Percentiles rank a stretch among this genome's conserved stretches.
These are phyloP conservation scores for Drosophila kuntzei DNA, from an alignment of 2,888 invertebrate species.

Conservation along the genomic window DNA sequence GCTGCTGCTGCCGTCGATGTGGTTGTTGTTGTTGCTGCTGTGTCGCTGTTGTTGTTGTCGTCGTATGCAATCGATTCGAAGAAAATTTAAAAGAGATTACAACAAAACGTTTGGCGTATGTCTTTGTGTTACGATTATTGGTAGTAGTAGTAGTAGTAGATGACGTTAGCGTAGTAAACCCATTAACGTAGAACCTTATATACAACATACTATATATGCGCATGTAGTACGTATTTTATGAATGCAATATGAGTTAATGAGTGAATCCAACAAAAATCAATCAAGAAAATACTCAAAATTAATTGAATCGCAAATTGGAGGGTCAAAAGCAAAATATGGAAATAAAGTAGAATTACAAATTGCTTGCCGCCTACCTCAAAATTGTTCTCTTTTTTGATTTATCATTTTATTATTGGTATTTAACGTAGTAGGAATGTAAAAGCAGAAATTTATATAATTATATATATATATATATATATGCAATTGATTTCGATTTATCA, in stretches of 20 bases:
- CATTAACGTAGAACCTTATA: constrained; percentile 22
- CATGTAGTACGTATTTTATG: neutral
- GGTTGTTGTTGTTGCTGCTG: constrained; percentile 50
- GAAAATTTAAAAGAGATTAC: constrained; percentile 74
- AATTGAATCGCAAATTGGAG: constrained; percentile 15
- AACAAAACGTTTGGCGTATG: constrained; percentile 53
- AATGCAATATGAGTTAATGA: constrained; percentile 8
- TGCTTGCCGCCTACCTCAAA: constrained; percentile 71
- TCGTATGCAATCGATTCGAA: constrained; percentile 75
- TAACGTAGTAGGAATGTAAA: constrained; percentile 73
- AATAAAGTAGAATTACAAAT: constrained; percentile 48
- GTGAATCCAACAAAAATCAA: constrained; percentile 2
- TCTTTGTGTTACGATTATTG: constrained; percentile 16
- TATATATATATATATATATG: constrained; percentile 56
- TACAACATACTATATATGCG: constrained; percentile 4
- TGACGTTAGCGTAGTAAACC: constrained; percentile 39
- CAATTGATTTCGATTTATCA: constrained; percentile 44
- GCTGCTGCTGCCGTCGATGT: constrained; percentile 20
- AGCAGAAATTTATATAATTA: constrained; percentile 67
- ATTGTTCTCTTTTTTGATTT: constrained; percentile 58
- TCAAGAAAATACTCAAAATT: constrained; percentile 16
- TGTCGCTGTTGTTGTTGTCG: constrained; percentile 46
- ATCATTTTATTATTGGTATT: constrained; percentile 55
- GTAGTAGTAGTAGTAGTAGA: constrained; percentile 20
- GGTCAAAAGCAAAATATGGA: constrained; percentile 21